Conservation (phyloP, 2,888 invertebrate species). For the Molanna angustata region DNA sequence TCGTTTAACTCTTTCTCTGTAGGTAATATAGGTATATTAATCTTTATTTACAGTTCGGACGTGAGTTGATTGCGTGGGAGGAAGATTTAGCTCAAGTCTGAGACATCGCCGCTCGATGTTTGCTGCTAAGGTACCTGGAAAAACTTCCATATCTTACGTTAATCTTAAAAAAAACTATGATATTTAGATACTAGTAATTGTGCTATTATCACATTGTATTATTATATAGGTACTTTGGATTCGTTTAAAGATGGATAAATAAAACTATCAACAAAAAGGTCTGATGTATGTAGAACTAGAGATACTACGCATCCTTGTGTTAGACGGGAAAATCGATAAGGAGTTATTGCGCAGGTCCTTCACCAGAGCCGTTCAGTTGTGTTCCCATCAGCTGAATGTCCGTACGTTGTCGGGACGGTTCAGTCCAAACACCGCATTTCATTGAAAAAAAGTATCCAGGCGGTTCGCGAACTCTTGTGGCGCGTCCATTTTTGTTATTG, state of each 20-base stretch:
- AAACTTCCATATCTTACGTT: too few species aligned
- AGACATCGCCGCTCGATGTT: not conserved
- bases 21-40: slow-evolving; percentile 11
- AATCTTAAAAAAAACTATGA: too few species aligned
- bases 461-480: too few species aligned
- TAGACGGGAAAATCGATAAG: slow-evolving; percentile 27
- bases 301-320: slow-evolving; percentile 10
- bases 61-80: slow-evolving; percentile 6
- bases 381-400: slow-evolving; percentile 28
- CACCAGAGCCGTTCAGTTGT: slow-evolving; percentile 21
- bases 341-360: slow-evolving; percentile 22
- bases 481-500: too few species aligned
- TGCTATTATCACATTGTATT: too few species aligned
- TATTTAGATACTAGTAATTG: too few species aligned
- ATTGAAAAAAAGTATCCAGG: slow-evolving; percentile 4
- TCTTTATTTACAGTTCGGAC: slow-evolving; percentile 10
- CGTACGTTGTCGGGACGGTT: slow-evolving; percentile 20
- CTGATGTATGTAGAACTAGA: not conserved
- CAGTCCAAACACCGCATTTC: slow-evolving; percentile 12
- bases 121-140: too few species aligned
- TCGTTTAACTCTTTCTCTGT: too few species aligned
- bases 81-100: slow-evolving; percentile 1
- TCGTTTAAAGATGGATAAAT: not conserved
- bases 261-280: not conserved
- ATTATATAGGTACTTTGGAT: too few species aligned